These are phyloP conservation scores for Amyelois transitella DNA, from an alignment of 1,140 invertebrate genomes.

Conservation along the genomic window DNA sequence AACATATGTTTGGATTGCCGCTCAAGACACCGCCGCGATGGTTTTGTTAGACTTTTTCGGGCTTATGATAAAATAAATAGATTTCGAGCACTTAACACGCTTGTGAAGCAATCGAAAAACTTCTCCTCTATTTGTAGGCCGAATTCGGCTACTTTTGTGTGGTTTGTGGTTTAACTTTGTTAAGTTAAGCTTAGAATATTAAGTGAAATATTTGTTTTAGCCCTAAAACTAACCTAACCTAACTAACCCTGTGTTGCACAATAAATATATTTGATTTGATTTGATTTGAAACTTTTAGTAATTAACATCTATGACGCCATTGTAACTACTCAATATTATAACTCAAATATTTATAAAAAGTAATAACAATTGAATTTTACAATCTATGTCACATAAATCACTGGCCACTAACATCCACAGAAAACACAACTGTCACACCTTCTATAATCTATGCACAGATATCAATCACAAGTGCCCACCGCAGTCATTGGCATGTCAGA, in stretches of 20 bases:
- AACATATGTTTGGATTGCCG: constrained; percentile 53
- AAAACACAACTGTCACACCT: constrained; percentile 2
- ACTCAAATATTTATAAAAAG: neutral
- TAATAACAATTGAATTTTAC: neutral
- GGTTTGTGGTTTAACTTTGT: neutral
- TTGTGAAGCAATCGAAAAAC: neutral
- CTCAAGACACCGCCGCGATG: constrained; percentile 27
- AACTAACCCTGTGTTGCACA: too few species aligned
- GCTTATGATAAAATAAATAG: neutral
- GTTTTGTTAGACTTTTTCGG: constrained; percentile 12
- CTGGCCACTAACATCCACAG: neutral
- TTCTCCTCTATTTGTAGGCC: neutral
- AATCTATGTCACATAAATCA: constrained; percentile 1
- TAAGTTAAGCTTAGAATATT: too few species aligned
- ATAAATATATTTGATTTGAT: too few species aligned
- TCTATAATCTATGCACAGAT: constrained; percentile 13
- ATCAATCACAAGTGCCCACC: constrained; percentile 8
- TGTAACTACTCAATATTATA: neutral
- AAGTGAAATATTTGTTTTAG: too few species aligned
- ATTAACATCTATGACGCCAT: too few species aligned
- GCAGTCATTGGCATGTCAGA: constrained; percentile 30
- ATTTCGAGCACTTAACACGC: neutral
- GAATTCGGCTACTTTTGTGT: neutral
- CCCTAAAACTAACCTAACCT: too few species aligned
- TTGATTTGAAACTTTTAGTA: too few species aligned